Percentiles rank a stretch among this genome's conserved stretches.
These are phyloP conservation scores for Bombycilla garrulus DNA, from an alignment of 2,113 vertebrate genomes.

Conservation along the genomic window DNA sequence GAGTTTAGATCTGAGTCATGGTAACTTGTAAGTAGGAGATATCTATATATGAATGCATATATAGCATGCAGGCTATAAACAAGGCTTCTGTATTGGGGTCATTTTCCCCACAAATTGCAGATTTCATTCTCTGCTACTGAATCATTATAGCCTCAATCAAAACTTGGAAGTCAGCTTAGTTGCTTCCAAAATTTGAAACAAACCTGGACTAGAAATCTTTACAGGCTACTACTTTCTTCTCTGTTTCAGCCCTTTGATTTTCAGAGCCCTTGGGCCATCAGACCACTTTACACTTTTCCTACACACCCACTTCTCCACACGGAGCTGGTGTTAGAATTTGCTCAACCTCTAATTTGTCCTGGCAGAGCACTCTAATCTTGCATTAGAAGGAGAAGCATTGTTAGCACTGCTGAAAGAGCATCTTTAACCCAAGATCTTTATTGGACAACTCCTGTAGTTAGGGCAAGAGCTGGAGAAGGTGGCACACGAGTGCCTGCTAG, in stretches of 20 bases:
- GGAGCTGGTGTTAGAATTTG: neutral
- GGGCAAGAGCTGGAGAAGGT: neutral
- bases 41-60: neutral
- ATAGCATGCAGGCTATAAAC: neutral
- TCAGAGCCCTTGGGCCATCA: neutral
- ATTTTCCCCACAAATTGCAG: neutral
- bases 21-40: neutral
- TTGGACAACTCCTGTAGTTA: neutral
- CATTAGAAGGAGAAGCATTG: neutral
- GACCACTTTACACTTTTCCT: neutral
- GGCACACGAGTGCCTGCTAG: neutral
- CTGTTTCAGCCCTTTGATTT: neutral
- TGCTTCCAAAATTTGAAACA: neutral
- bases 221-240: neutral
- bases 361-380: neutral
- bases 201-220: neutral
- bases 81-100: neutral
- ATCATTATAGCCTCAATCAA: neutral
- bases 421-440: neutral
- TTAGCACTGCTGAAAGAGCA: neutral
- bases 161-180: neutral
- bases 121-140: neutral
- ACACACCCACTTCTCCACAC: neutral
- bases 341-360: neutral
- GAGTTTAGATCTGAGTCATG: constrained; percentile 44